Percentiles rank a stretch among this genome's conserved stretches.
Conservation (phyloP, 1,140 invertebrate genomes). For the Eubasilissa regina region DNA sequence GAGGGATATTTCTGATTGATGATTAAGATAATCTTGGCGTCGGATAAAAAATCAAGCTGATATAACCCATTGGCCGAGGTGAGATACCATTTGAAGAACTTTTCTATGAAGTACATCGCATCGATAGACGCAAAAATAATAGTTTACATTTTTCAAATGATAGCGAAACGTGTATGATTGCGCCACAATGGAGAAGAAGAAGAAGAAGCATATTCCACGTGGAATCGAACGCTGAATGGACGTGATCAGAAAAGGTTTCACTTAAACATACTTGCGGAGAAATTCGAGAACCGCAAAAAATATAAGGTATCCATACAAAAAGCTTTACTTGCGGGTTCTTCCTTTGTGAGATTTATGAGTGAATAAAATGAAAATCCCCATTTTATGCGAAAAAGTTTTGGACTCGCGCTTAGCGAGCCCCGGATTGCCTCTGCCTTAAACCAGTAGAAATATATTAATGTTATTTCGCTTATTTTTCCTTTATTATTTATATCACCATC, state of each 20-base stretch:
- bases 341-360: constrained; percentile 59
- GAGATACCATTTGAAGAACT: too few species aligned
- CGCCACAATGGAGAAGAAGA: constrained; percentile 45
- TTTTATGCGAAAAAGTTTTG: constrained; percentile 55
- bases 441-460: constrained; percentile 20
- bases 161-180: constrained; percentile 50
- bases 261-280: constrained; percentile 59
- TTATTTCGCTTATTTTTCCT: constrained; percentile 31
- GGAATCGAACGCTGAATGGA: constrained; percentile 58
- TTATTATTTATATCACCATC: constrained; percentile 43
- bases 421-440: constrained; percentile 20
- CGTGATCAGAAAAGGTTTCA: constrained; percentile 61
- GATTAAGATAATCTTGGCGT: too few species aligned
- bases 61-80: too few species aligned
- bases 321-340: constrained; percentile 58
- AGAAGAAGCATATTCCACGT: constrained; percentile 55
- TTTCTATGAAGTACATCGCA: too few species aligned
- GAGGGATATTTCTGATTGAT: too few species aligned
- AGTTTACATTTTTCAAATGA: constrained; percentile 42
- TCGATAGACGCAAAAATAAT: not conserved
- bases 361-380: constrained; percentile 60
- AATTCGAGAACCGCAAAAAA: constrained; percentile 60
- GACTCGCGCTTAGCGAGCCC: constrained; percentile 48
- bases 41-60: too few species aligned
- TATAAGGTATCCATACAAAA: constrained; percentile 60